phyloP scores from a whole-genome alignment of 2,113 vertebrate genomes.

The Leuciscus idus region DNA sequence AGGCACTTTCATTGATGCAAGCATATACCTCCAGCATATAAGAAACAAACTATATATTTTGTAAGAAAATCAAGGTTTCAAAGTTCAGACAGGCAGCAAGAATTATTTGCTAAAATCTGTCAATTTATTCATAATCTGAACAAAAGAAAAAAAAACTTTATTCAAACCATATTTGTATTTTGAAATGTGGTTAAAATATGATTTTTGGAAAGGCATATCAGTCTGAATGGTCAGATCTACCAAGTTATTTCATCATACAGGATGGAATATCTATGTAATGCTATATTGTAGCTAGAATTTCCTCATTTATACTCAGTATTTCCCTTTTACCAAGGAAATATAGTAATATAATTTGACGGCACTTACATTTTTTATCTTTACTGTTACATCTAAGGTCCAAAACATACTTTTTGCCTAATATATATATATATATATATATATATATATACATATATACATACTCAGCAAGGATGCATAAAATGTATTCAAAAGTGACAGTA shows the following conservation, averaged over 20 bases:
- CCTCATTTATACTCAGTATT: not conserved
- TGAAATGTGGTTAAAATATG: too few relatives aligned
- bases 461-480: not conserved
- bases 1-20: too few relatives aligned
- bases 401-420: not conserved
- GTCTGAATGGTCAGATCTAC: not conserved
- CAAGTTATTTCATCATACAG: not conserved
- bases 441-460: not conserved
- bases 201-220: too few relatives aligned
- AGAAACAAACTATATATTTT: too few relatives aligned
- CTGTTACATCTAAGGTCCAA: not conserved
- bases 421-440: not conserved
- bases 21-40: too few relatives aligned
- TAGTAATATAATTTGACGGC: not conserved
- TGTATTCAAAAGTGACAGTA: not conserved
- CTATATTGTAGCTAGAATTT: not conserved
- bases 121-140: too few relatives aligned
- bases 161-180: too few relatives aligned
- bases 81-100: too few relatives aligned
- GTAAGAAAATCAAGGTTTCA: too few relatives aligned
- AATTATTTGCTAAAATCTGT: too few relatives aligned
- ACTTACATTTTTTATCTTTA: not conserved
- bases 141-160: too few relatives aligned
- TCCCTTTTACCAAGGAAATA: not conserved
- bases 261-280: not conserved